Conservation (phyloP, 2,113 vertebrate genomes). For the Amblyopsis rosae region DNA sequence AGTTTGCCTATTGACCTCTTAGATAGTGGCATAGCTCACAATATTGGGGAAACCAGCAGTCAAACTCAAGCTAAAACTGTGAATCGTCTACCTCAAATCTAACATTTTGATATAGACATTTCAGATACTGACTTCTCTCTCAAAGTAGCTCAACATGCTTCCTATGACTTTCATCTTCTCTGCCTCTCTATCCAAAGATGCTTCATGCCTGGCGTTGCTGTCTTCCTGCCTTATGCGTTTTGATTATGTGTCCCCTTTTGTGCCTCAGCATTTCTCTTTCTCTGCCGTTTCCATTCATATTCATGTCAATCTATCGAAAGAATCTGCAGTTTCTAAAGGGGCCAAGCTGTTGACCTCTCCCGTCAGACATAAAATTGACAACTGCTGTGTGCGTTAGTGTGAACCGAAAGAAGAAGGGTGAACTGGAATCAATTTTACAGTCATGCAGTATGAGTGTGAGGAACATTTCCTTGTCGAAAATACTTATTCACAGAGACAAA, state of each 20-base stretch:
- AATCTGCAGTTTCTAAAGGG: slow-evolving; percentile 36
- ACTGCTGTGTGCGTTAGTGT: slow-evolving; percentile 24
- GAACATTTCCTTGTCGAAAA: slow-evolving; percentile 39
- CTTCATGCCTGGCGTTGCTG: slow-evolving; percentile 25
- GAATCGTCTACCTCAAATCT: slow-evolving; percentile 1
- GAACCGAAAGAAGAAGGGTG: slow-evolving; percentile 20
- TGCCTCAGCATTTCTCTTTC: not conserved
- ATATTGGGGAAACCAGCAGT: no score
- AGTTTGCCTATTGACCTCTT: no score
- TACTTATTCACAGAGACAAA: slow-evolving; percentile 12
- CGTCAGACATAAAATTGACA: slow-evolving; percentile 27
- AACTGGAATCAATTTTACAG: slow-evolving; percentile 45
- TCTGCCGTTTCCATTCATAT: slow-evolving; percentile 2
- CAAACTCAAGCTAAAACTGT: no score
- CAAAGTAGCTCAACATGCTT: slow-evolving; percentile 12
- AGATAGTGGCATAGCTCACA: no score
- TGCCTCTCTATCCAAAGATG: slow-evolving; percentile 24
- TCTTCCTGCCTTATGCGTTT: slow-evolving; percentile 5
- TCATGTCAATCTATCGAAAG: not conserved
- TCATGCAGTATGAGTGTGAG: slow-evolving; percentile 32
- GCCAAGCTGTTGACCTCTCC: slow-evolving; percentile 50
- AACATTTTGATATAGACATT: slow-evolving; percentile 40
- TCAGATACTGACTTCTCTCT: slow-evolving; percentile 41
- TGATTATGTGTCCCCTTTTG: slow-evolving; percentile 15
- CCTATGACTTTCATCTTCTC: slow-evolving; percentile 52